phyloP scores from a whole-genome alignment of 2,888 invertebrate genomes.

The Orchestes rusci region DNA sequence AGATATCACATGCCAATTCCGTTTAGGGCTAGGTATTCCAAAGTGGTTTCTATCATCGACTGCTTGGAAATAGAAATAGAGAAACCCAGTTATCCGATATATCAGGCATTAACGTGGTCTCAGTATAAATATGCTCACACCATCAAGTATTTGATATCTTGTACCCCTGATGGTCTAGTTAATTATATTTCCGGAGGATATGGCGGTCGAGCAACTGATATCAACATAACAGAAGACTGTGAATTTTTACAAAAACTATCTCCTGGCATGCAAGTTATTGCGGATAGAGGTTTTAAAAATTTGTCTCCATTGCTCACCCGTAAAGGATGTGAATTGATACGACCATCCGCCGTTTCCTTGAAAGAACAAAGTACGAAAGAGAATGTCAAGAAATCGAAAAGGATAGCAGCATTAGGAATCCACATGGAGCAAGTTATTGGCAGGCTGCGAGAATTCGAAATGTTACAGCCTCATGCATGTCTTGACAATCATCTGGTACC shows the following conservation, averaged over 20 bases:
- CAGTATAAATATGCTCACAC: slow-evolving; percentile 9
- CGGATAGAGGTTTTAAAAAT: slow-evolving; percentile 1
- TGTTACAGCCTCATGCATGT: slow-evolving; percentile 7
- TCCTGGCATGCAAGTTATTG: background rate
- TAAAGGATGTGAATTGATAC: no score
- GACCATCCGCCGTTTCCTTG: no score
- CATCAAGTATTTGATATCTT: slow-evolving; percentile 4
- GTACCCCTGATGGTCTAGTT: slow-evolving; percentile 4
- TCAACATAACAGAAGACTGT: background rate
- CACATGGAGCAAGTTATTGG: slow-evolving; percentile 17
- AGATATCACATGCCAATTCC: no score
- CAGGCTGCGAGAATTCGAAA: slow-evolving; percentile 11
- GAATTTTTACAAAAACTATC: slow-evolving; percentile 1
- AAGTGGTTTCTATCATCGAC: slow-evolving; percentile 5
- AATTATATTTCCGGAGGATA: slow-evolving; percentile 8
- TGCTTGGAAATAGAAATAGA: slow-evolving; percentile 7
- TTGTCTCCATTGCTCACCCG: no score
- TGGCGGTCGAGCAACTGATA: slow-evolving; percentile 2
- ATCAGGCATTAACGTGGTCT: slow-evolving; percentile 9
- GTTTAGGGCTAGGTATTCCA: slow-evolving; percentile 1
- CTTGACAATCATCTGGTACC: background rate
- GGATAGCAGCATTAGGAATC: no score
- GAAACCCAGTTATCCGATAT: slow-evolving; percentile 3
- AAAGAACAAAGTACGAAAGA: no score
- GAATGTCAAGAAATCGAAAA: no score